phyloP scores from a whole-genome alignment of 2,888 invertebrate genomes.

The Malthinus flaveolus region DNA sequence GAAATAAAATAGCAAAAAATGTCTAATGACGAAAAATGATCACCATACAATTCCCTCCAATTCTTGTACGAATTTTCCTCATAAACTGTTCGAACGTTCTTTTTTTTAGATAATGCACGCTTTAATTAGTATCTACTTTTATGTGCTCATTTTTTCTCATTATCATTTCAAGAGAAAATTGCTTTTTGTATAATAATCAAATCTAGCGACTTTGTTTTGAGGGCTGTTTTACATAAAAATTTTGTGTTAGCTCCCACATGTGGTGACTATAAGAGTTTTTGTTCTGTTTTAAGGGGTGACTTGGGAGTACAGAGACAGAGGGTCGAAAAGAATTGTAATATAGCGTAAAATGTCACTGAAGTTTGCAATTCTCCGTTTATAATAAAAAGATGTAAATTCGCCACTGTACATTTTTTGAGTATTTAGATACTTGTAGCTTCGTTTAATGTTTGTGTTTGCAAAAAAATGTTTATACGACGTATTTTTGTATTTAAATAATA shows the following conservation, averaged over 20 bases:
- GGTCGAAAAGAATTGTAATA: conserved; percentile 25
- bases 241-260: conserved; percentile 10
- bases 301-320: conserved; percentile 17
- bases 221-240: conserved; percentile 20
- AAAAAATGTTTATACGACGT: neutral
- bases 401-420: neutral
- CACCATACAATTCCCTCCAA: too few relatives aligned
- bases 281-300: conserved; percentile 12
- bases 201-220: conserved; percentile 8
- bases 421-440: conserved; percentile 1
- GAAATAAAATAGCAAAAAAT: too few relatives aligned
- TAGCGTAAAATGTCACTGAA: conserved; percentile 23
- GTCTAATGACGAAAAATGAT: too few relatives aligned
- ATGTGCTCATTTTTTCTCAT: too few relatives aligned
- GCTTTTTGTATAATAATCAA: conserved; percentile 7
- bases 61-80: too few relatives aligned
- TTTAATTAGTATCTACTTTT: too few relatives aligned
- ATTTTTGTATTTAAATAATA: neutral
- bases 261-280: conserved; percentile 9
- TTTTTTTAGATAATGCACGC: too few relatives aligned
- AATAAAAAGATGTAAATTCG: conserved; percentile 11
- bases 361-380: conserved; percentile 26
- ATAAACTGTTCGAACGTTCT: too few relatives aligned
- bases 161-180: too few relatives aligned
- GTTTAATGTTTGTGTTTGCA: neutral